These are phyloP conservation scores for Craniophora ligustri DNA, from an alignment of 2,888 invertebrate species.

Conservation along the genomic window DNA sequence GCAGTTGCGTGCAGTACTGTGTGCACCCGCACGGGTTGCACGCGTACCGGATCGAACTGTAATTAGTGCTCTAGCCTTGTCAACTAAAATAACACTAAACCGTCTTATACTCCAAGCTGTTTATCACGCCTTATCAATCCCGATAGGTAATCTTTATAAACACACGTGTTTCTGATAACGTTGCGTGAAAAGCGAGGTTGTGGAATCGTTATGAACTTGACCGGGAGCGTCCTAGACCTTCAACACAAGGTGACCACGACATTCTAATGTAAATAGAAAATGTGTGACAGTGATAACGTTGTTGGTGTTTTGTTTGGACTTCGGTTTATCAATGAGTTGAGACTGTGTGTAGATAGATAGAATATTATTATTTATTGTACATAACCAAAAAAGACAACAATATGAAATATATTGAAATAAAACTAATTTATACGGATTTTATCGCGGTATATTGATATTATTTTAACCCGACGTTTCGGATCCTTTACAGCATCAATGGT, in stretches of 20 bases:
- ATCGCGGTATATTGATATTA: too few relatives aligned
- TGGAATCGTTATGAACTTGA: constrained; percentile 57
- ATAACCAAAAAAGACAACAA: too few relatives aligned
- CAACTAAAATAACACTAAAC: constrained; percentile 15
- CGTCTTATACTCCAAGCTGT: background rate
- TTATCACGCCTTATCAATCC: constrained; percentile 18
- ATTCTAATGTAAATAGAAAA: constrained; percentile 21
- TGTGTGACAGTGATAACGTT: background rate
- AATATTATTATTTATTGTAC: too few relatives aligned
- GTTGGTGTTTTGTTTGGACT: background rate
- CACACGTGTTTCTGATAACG: constrained; percentile 31
- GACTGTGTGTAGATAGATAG: background rate
- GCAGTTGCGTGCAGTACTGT: too few relatives aligned
- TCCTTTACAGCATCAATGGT: too few relatives aligned
- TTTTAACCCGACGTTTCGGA: too few relatives aligned
- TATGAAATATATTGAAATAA: too few relatives aligned
- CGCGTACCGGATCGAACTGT: too few relatives aligned
- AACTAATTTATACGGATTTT: too few relatives aligned
- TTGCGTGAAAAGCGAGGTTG: constrained; percentile 1
- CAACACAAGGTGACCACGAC: constrained; percentile 42
- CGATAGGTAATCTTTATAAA: constrained; percentile 38
- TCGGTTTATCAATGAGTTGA: background rate
- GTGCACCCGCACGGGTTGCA: too few relatives aligned
- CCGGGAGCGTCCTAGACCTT: constrained; percentile 50
- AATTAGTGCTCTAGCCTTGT: background rate